These are phyloP conservation scores for Charina bottae DNA, from an alignment of 2,113 vertebrate genomes.

Conservation along the genomic window DNA sequence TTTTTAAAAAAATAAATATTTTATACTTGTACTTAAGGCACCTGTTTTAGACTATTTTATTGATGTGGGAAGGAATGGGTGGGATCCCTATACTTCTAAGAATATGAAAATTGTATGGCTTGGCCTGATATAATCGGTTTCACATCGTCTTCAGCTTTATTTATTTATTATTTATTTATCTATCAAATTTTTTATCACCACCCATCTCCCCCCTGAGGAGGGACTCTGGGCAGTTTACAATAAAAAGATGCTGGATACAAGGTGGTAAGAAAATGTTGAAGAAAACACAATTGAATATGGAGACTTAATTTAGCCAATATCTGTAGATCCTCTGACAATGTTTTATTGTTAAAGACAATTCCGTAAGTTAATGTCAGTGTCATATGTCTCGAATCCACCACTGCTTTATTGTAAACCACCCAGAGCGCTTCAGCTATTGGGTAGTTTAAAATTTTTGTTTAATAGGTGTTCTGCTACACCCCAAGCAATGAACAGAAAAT, in stretches of 20 bases:
- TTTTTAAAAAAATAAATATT: neutral
- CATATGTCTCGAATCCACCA: neutral
- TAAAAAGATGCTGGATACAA: neutral
- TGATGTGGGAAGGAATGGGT: neutral
- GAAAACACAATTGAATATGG: neutral
- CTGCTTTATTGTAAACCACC: neutral
- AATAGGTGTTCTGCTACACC: neutral
- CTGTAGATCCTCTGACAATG: neutral
- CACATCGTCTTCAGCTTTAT: neutral
- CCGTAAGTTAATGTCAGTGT: neutral
- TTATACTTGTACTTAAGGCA: neutral
- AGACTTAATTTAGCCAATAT: neutral
- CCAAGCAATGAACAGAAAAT: neutral
- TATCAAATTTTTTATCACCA: no score
- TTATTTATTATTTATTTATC: no score
- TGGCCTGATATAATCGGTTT: neutral
- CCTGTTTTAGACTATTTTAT: neutral
- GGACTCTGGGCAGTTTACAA: no score
- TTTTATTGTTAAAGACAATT: neutral
- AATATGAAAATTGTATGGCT: neutral
- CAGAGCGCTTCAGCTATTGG: neutral
- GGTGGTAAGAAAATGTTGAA: neutral
- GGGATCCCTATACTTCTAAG: neutral
- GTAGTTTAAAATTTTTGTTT: neutral
- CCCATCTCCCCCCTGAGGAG: no score